Base-by-base conservation (phyloP, 2,113 vertebrate species). In the Nerophis lumbriciformis region DNA sequence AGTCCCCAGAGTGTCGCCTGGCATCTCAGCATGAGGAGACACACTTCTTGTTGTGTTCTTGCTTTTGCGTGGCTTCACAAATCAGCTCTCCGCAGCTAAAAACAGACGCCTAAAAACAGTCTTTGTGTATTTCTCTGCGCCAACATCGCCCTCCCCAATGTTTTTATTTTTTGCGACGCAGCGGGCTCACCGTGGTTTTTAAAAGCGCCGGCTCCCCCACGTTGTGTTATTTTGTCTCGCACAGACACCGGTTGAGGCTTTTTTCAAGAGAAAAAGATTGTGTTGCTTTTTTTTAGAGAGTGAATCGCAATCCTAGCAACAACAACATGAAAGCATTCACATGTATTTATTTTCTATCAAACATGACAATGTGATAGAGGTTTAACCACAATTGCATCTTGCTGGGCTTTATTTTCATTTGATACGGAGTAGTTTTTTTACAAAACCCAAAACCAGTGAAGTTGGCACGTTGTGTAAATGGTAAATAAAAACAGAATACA, bases 51-150 rank as follows among this genome's bases (percentile, higher is more conserved):
- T 57, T 56, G 54, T 8, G 36, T 55, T 42, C n/a, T 56, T 21
- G 63, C 61, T 75, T 9, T 5, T 45, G 42, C 11, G 42, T 12
- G 42, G 42, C 42, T 58, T 50, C 48, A 65, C 71, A 79, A 80
- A 85, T 65, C 42, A 76, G 71, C 72, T 73, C 69, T 13, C 61
- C 71, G 81, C 69, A 70, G 79, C 82, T 87, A 83, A 84, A 85
- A 85, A 80, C 76, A 86, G 72, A 64, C 71, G 11, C 72, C 78
- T 45, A 45, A 45, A 42, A 19, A 39, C 44, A 72, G 14, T 77
- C 66, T 75, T 64, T 69, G 78, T 83, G 70, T 53, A 61, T 37
- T 39, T 11, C 8, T 4, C 42, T 45, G 51, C 56, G 73, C 38
- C 61, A 63, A 66, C 70, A 64, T 72, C 65, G 35, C 55, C 69